Conservation (phyloP, 2,797 vertebrate species). For the Muraenolepis orangiensis region DNA sequence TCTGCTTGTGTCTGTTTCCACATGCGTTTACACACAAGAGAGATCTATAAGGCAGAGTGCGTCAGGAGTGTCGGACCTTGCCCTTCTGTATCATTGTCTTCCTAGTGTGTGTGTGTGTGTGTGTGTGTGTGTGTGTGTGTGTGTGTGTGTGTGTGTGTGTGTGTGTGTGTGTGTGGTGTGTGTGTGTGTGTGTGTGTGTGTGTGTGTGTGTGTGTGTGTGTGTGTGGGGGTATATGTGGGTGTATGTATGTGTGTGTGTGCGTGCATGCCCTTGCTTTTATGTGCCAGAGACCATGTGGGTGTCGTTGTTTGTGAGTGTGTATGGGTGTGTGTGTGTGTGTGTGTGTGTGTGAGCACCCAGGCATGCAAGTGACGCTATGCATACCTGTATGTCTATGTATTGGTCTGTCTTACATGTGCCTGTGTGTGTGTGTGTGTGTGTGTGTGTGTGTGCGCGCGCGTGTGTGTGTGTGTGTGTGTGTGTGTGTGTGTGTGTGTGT, state of each 20-base stretch:
- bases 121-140: not conserved
- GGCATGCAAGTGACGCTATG: not conserved
- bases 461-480: not conserved
- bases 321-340: not conserved
- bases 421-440: not conserved
- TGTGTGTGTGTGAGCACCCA: not conserved
- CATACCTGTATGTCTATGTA: not conserved
- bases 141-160: too few relatives aligned
- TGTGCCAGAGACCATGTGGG: too few relatives aligned
- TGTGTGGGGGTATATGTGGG: not conserved
- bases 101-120: not conserved
- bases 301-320: too few relatives aligned
- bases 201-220: not conserved
- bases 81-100: conserved; percentile 14
- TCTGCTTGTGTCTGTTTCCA: conserved; percentile 34
- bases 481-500: conserved; percentile 3
- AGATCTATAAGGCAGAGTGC: conserved; percentile 46
- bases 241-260: not conserved
- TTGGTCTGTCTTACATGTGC: not conserved
- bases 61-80: conserved; percentile 53
- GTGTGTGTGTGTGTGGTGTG: too few relatives aligned
- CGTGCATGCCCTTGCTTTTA: too few relatives aligned
- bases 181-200: not conserved
- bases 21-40: conserved; percentile 30
- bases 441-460: conserved; percentile 33